Conservation (phyloP, 1,140 invertebrate genomes). For the Venturia canescens region DNA sequence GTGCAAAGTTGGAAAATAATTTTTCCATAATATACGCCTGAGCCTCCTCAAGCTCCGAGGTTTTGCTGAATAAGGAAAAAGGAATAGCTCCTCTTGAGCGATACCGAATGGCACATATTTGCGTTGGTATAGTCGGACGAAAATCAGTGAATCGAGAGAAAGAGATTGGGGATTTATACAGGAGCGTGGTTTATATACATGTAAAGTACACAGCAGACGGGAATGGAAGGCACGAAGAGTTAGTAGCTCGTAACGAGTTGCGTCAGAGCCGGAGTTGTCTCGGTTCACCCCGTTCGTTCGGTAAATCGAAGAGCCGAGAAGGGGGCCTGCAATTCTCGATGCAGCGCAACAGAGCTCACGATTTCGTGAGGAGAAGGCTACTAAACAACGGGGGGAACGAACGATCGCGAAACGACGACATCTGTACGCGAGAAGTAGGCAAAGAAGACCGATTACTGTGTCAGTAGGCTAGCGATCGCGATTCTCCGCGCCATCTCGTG, state of each 20-base stretch:
- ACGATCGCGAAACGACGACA: conserved; percentile 9
- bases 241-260: conserved; percentile 26
- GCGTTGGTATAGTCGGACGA: background rate
- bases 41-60: too few relatives aligned
- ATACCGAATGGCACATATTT: too few relatives aligned
- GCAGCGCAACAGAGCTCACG: conserved; percentile 47
- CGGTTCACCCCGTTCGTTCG: background rate
- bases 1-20: too few relatives aligned
- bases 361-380: conserved; percentile 57
- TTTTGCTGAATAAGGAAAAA: too few relatives aligned
- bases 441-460: conserved; percentile 64
- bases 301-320: conserved; percentile 48
- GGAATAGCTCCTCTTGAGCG: too few relatives aligned
- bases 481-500: conserved; percentile 54
- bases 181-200: background rate
- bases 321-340: too few relatives aligned
- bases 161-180: background rate
- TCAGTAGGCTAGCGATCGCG: conserved; percentile 72
- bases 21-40: too few relatives aligned
- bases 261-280: conserved; percentile 18
- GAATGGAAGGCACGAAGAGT: conserved; percentile 1
- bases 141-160: background rate
- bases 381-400: background rate
- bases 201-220: background rate
- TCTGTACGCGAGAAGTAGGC: background rate